These are phyloP conservation scores for Apis laboriosa DNA, from an alignment of 1,140 invertebrate species.

Conservation along the genomic window DNA sequence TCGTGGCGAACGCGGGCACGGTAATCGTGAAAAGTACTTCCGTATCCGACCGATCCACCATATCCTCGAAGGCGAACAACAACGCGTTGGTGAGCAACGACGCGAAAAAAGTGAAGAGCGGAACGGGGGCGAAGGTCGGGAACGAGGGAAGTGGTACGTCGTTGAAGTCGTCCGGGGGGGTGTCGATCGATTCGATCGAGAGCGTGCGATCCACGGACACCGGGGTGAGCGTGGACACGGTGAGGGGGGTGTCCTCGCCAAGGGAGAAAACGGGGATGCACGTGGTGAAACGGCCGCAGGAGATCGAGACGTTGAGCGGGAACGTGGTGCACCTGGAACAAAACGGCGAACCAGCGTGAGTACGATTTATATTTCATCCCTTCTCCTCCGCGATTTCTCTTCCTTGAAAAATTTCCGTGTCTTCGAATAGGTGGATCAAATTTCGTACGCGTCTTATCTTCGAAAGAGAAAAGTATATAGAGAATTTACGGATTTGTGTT, in stretches of 20 bases:
- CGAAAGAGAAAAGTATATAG: no score
- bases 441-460: not conserved
- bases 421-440: not conserved
- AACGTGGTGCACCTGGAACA: slow-evolving; percentile 74
- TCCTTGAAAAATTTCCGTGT: not conserved
- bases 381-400: not conserved
- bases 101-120: slow-evolving; percentile 15
- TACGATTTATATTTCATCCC: slow-evolving; percentile 20
- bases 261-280: slow-evolving; percentile 75
- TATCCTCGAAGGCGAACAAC: slow-evolving; percentile 31
- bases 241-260: slow-evolving; percentile 76
- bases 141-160: slow-evolving; percentile 70
- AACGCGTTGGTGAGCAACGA: slow-evolving; percentile 51
- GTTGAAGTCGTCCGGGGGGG: slow-evolving; percentile 69
- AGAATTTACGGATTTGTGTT: no score
- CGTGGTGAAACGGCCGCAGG: slow-evolving; percentile 73
- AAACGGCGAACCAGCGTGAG: slow-evolving; percentile 77
- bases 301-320: slow-evolving; percentile 78
- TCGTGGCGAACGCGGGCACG: not conserved
- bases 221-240: slow-evolving; percentile 78
- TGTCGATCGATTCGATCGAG: slow-evolving; percentile 71
- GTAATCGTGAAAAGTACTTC: not conserved
- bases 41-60: slow-evolving; percentile 10
- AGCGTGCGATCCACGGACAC: slow-evolving; percentile 77
- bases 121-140: not conserved